Evolutionary conservation across 2,797 vertebrate genomes (phyloP).

Genomic region (Chaunax sp.): DNA sequence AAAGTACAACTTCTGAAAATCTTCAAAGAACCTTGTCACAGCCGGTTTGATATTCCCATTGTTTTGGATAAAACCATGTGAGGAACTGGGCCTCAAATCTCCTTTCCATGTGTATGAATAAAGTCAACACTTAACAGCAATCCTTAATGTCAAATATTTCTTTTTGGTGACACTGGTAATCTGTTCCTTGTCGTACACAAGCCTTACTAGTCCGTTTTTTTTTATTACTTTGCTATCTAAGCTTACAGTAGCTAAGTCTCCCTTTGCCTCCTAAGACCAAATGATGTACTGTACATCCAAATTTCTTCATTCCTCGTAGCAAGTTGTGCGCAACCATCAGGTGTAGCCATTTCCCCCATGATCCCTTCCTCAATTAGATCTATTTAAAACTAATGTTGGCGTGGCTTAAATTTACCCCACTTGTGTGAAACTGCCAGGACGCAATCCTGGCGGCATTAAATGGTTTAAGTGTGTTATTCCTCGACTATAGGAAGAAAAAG

Average conservation of each 20-base stretch:
- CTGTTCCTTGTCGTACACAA: slow-evolving; percentile 75
- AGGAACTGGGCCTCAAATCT: slow-evolving; percentile 62
- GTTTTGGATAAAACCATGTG: slow-evolving; percentile 65
- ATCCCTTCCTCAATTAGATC: slow-evolving; percentile 86
- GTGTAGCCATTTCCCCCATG: slow-evolving; percentile 80
- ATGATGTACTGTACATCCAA: slow-evolving; percentile 77
- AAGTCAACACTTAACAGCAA: slow-evolving; percentile 70
- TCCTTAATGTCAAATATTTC: slow-evolving; percentile 71
- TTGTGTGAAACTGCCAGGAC: slow-evolving; percentile 79
- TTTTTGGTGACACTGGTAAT: slow-evolving; percentile 76
- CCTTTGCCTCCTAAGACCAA: slow-evolving; percentile 72
- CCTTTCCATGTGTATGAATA: slow-evolving; percentile 68
- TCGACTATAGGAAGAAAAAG: slow-evolving; percentile 82
- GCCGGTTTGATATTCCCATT: slow-evolving; percentile 64
- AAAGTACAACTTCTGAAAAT: slow-evolving; percentile 74
- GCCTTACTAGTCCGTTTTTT: slow-evolving; percentile 77
- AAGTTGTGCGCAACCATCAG: slow-evolving; percentile 83
- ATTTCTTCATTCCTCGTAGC: slow-evolving; percentile 68
- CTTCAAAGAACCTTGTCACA: slow-evolving; percentile 71
- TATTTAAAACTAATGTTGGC: slow-evolving; percentile 85
- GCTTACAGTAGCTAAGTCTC: slow-evolving; percentile 81
- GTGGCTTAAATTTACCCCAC: slow-evolving; percentile 86
- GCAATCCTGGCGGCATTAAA: slow-evolving; percentile 86
- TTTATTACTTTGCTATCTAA: slow-evolving; percentile 73
- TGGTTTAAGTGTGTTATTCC: slow-evolving; percentile 88